Evolutionary conservation across 2,113 vertebrate species (phyloP).

Genomic region (Lathamus discolor): DNA sequence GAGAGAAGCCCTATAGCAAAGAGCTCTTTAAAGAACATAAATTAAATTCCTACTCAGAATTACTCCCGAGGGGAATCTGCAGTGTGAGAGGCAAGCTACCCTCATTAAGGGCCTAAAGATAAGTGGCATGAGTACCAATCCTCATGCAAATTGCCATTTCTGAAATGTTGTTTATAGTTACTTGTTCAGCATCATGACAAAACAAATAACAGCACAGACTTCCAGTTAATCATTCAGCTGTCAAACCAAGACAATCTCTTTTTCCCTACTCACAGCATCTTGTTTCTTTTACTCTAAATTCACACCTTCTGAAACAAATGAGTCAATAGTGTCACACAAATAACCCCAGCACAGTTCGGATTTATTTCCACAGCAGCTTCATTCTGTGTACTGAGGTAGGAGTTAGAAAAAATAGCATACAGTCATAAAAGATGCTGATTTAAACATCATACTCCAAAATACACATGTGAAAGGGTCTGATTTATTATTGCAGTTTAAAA

Average conservation of each 20-base stretch:
- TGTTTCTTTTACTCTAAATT: not conserved
- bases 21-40: conserved; percentile 6
- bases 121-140: not conserved
- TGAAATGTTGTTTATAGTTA: not conserved
- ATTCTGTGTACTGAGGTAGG: not conserved
- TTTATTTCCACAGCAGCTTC: not conserved
- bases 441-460: not conserved
- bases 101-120: not conserved
- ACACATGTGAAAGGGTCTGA: not conserved
- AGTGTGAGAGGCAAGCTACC: not conserved
- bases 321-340: rapidly evolving
- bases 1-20: conserved; percentile 10
- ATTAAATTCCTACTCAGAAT: conserved; percentile 15
- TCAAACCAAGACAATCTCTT: not conserved
- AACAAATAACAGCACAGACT: not conserved
- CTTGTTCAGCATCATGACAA: not conserved
- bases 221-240: not conserved
- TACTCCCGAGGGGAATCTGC: not conserved
- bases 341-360: not conserved
- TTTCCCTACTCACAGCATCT: not conserved
- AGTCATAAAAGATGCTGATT: not conserved
- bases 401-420: not conserved
- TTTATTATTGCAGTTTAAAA: not conserved
- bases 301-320: not conserved
- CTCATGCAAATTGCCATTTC: not conserved